Conservation (phyloP, 2,888 invertebrate species). For the Lepidochitona cinerea region DNA sequence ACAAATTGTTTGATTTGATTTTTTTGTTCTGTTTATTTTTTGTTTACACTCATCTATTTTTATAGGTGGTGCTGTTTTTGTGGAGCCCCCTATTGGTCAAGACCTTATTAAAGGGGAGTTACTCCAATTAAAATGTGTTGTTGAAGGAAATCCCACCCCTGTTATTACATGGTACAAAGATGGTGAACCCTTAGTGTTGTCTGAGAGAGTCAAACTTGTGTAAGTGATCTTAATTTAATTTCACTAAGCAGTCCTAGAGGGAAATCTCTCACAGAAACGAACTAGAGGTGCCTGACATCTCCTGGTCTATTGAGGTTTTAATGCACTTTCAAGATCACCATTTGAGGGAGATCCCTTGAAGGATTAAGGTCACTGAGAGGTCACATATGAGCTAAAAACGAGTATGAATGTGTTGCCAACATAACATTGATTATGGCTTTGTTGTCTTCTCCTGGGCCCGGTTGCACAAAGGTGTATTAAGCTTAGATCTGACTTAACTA, state of each 20-base stretch:
- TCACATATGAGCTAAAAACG: too few relatives aligned
- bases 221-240: background rate
- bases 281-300: background rate
- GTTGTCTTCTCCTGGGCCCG: too few relatives aligned
- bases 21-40: too few relatives aligned
- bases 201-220: background rate
- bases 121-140: constrained; percentile 52
- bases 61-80: constrained; percentile 59
- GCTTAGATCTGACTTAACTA: too few relatives aligned
- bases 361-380: too few relatives aligned
- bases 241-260: background rate
- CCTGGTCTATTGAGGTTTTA: background rate
- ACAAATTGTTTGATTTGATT: too few relatives aligned
- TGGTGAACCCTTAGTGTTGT: background rate
- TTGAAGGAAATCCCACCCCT: constrained; percentile 54
- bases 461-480: too few relatives aligned
- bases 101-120: constrained; percentile 51
- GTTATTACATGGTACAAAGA: constrained; percentile 57
- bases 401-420: too few relatives aligned
- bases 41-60: too few relatives aligned
- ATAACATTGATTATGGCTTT: too few relatives aligned
- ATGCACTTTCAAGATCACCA: too few relatives aligned
- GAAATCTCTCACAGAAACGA: background rate
- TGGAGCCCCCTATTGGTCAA: constrained; percentile 48
- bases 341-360: too few relatives aligned